Base-by-base conservation (phyloP, 2,888 invertebrate genomes). In the Lobophora halterata region DNA sequence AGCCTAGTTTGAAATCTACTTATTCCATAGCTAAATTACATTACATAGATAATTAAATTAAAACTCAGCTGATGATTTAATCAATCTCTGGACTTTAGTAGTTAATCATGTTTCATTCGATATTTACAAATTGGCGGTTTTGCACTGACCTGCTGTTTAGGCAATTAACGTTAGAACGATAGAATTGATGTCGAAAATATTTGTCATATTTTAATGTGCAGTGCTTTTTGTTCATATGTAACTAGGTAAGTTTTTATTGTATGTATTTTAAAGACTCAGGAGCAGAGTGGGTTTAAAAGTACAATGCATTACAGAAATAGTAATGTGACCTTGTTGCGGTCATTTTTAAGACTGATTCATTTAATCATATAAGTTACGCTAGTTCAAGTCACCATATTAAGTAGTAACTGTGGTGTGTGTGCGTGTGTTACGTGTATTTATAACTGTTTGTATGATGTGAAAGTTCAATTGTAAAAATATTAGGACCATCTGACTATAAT, bases 341-440 rank as follows among this genome's bases (percentile, higher is more conserved):
- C 73, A 71, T 79, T 78, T 75, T 80, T 75, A 86, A 86, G 86
- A 86, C 86, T 86, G 86, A 86, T 53, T 85, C 83, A 80, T 80
- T 83, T 80, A 75, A 77, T 79, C 85, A 82, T 83, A 79, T 75
- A 82, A 82, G 81, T 83, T 83, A 79, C 61, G 76, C 78, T 81
- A 81, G 81, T 74, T 79, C 65, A 68, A 78, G 70, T 77, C 80
- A 81, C 76, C 72, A 68, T 78, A 64, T 64, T 72, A 61, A 70
- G n/a, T 77, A 74, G 65, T 68, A 55, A 64, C 61, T 67, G 57
- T 59, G 55, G 45, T 55, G 55, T 42, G 57, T 35, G 55, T 52
- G 58, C 60, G 65, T 66, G 70, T 68, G 65, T 75, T 70, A 65
- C 66, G 71, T 68, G 62, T 76, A 71, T 79, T 75, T 78, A 71